Conservation (phyloP, 2,113 vertebrate species). For the Thermophis baileyi region DNA sequence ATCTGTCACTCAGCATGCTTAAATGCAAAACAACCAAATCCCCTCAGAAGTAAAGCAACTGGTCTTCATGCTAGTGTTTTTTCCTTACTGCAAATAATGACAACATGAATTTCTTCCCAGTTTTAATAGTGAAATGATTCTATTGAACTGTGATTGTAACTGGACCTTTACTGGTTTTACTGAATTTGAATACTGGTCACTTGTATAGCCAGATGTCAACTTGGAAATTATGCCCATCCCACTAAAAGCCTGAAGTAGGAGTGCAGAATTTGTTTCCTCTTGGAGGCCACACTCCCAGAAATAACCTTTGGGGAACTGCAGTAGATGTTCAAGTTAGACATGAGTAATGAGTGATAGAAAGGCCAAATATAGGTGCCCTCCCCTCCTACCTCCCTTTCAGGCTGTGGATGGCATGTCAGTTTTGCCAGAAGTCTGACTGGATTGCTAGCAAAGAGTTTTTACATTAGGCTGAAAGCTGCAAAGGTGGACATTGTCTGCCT, state of each 20-base stretch:
- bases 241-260: not conserved
- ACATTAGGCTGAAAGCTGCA: not conserved
- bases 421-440: not conserved
- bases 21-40: not conserved
- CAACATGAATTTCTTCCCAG: not conserved
- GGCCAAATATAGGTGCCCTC: not conserved
- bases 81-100: not conserved
- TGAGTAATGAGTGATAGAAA: not conserved
- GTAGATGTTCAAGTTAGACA: not conserved
- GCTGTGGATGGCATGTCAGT: not conserved
- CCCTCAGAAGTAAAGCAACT: not conserved
- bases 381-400: not conserved
- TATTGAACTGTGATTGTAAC: not conserved
- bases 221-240: not conserved
- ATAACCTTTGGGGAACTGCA: not conserved
- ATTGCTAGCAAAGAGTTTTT: not conserved
- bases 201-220: not conserved
- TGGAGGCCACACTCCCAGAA: not conserved
- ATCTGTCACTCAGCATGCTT: slow-evolving; percentile 15
- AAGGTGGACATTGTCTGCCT: not conserved
- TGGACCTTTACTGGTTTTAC: not conserved
- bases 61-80: not conserved
- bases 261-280: not conserved
- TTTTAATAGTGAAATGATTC: not conserved
- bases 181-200: not conserved